These are phyloP conservation scores for Argopecten irradians DNA, from an alignment of 1,140 invertebrate species.

Conservation along the genomic window DNA sequence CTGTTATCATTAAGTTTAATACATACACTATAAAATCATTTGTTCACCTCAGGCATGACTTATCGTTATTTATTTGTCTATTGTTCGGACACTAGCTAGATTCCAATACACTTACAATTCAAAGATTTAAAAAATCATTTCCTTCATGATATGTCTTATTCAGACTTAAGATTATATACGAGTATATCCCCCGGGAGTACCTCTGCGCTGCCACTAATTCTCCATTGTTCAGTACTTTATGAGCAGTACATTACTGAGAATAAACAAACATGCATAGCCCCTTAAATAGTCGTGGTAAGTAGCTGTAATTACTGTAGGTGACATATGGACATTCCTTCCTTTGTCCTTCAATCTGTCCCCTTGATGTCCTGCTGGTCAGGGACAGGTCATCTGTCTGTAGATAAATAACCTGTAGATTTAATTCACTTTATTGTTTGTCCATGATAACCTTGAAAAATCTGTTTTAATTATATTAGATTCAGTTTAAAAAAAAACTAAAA, in stretches of 20 bases:
- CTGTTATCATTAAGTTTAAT: neutral
- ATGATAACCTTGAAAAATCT: no score
- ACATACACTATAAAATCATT: neutral
- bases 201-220: neutral
- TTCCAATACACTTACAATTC: neutral
- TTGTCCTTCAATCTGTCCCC: neutral
- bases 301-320: neutral
- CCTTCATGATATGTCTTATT: neutral
- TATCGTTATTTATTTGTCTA: neutral
- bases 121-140: neutral
- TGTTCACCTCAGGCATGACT: neutral
- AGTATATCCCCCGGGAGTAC: neutral
- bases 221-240: neutral
- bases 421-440: no score
- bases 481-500: no score
- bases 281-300: neutral
- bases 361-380: neutral
- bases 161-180: neutral
- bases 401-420: no score
- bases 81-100: neutral
- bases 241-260: constrained; percentile 16
- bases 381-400: neutral
- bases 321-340: neutral
- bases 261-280: constrained; percentile 21
- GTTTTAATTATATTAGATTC: no score